These are phyloP conservation scores for Chelonoidis abingdonii DNA, from an alignment of 2,113 vertebrate genomes.

Conservation along the genomic window DNA sequence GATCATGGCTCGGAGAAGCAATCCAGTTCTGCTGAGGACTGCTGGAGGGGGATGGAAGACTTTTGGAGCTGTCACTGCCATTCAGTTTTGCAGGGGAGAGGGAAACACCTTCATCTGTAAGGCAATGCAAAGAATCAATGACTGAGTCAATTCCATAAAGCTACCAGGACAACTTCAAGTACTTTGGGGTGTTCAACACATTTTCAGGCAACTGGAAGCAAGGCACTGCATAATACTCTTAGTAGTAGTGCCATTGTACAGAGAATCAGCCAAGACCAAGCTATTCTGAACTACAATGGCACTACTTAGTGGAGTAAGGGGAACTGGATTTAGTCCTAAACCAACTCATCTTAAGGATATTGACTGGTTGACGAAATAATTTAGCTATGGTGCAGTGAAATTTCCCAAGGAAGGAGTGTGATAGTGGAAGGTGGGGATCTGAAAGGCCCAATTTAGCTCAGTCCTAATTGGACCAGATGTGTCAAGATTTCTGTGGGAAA, in stretches of 20 bases:
- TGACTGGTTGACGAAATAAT: not conserved
- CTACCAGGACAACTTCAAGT: not conserved
- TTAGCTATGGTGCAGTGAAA: not conserved
- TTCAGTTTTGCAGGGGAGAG: constrained; percentile 95
- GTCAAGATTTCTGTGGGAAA: not conserved
- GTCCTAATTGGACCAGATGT: not conserved
- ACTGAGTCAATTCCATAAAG: not conserved
- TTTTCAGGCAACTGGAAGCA: not conserved
- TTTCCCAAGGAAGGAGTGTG: not conserved
- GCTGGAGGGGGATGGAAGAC: constrained; percentile 89
- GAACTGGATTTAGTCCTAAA: not conserved
- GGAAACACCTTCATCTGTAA: constrained; percentile 90
- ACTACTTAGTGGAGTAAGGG: not conserved
- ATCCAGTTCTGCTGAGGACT: constrained; percentile 96
- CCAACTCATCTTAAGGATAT: not conserved
- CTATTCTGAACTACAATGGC: not conserved
- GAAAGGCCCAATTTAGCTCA: not conserved
- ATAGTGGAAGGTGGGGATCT: not conserved
- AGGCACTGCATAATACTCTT: not conserved
- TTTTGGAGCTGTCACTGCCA: constrained; percentile 90
- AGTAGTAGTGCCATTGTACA: not conserved
- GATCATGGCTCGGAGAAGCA: constrained; percentile 95
- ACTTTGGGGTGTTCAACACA: not conserved
- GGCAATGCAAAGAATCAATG: not conserved
- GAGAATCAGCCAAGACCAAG: not conserved